Base-by-base conservation (phyloP, 2,113 vertebrate species). In the Nothobranchius furzeri region DNA sequence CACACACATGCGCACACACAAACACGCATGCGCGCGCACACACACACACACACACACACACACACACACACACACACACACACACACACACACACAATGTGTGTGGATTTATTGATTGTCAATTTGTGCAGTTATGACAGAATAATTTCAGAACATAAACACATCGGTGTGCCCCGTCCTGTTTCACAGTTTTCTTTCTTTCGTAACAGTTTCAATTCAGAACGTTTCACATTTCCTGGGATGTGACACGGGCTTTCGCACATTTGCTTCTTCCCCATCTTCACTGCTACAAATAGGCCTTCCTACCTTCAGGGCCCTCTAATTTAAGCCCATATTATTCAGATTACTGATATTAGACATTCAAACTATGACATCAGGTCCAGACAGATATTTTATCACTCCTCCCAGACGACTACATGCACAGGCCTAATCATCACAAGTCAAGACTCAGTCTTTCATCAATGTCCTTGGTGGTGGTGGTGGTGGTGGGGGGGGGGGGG, bases 291-390 rank as follows among this genome's bases (percentile, higher is more conserved):
- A 75, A 87, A 83, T 71, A 76, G 66, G 47, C 58, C 72, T 3
- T 6, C 48, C 30, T 30, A 24, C 68, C 64, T 68, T 36, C 62
- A 68, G 64, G 66, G 56, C 70, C 64, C 37, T 35, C 45, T 13
- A 46, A 24, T 78, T 24, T 53, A 9, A 55, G 61, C 65, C 50
- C 51, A 55, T 59, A 55, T 68, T 75, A 24, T 49, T 62, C 50
- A 73, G 53, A 80, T 75, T 76, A 70, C 68, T 74, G 73, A 77
- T 58, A 64, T 56, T 51, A 80, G 30, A 75, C 62, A 75, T 73
- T 20, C 57, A 58, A 77, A 75, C 64, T 50, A 47, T 63, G 73
- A 82, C 63, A 70, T 76, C 49, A 60, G 52, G 35, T 13, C 49
- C 20, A 42, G 42, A 75, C 50, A 51, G 35, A 20, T 56, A 60